Base-by-base conservation (phyloP, 92 coral and sea anemone species). In the Siderastrea radians region DNA sequence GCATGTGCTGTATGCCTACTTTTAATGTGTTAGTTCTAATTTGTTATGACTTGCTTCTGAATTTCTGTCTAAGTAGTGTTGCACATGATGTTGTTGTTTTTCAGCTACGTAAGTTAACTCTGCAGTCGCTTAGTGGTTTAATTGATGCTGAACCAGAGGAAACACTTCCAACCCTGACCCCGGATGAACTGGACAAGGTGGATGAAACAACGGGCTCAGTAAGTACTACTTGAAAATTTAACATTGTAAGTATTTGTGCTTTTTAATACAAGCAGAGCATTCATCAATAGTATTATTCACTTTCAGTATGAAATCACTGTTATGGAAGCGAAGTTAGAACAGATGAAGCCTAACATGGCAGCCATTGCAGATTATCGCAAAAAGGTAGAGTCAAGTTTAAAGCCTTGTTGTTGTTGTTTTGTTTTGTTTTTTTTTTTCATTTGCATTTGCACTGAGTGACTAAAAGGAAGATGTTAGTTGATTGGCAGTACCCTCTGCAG, bases 321-420 rank as follows among this genome's bases (percentile, higher is more conserved):
- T 62, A 51, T 93, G 83, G 99, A 98, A 80, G 99, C 96, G 72
- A 98, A 89, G 74, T 80, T 96, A 65, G 88, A 91, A 50, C 93
- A 91, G 79, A 94, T 98, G 98, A 98, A 96, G 79, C 99, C 99
- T 7, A 96, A 98, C 73, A 98, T 98, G 98, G 95, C 98, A 53
- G 99, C 98, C 63, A 98, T 98, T 72, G 99, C 98, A 68, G 98
- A 98, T 68, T 98, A 98, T 87, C 97, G 98, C 61, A 98, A 94
- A 86, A 98, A 98, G 98, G 99, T 98, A 89, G 61, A 48, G 3
- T 64, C 7, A 73, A 14, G 13, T 26, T 26, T 26, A 26, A 26
- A 26, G 0, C 38, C 38, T 26, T 26, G 38, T 26, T 26, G 38
- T 26, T 26, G 38, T 26, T 26, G 38, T 26, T 26, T 26, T 26